phyloP scores from a whole-genome alignment of 2,888 invertebrate species.

The Mythimna vitellina region DNA sequence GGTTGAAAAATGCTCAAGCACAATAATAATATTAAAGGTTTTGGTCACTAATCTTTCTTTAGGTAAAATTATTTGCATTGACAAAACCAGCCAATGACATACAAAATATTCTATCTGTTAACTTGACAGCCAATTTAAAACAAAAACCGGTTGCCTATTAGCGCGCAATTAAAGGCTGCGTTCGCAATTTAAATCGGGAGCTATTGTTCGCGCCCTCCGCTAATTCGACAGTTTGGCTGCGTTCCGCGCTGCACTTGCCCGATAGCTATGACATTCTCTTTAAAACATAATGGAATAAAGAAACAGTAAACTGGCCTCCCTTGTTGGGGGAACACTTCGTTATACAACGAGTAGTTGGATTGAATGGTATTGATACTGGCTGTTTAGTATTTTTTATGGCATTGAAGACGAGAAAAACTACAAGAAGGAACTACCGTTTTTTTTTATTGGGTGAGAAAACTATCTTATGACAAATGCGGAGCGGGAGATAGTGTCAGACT shows the following conservation, averaged over 20 bases:
- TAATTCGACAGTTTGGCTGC: slow-evolving; percentile 68
- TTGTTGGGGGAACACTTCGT: slow-evolving; percentile 84
- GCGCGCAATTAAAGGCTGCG: slow-evolving; percentile 70
- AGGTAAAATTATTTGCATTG: too few relatives aligned
- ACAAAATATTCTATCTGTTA: slow-evolving; percentile 35
- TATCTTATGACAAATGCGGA: too few relatives aligned
- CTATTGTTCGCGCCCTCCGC: slow-evolving; percentile 73
- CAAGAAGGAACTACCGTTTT: too few relatives aligned
- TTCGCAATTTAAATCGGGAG: slow-evolving; percentile 72
- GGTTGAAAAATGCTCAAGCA: too few relatives aligned
- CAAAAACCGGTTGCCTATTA: slow-evolving; percentile 68
- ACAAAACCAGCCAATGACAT: not conserved
- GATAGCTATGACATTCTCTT: slow-evolving; percentile 89
- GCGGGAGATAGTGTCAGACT: too few relatives aligned
- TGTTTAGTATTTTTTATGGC: not conserved
- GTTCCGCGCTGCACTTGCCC: slow-evolving; percentile 78
- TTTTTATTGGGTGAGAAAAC: too few relatives aligned
- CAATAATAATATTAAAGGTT: too few relatives aligned
- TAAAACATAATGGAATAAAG: slow-evolving; percentile 90
- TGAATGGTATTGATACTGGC: slow-evolving; percentile 71
- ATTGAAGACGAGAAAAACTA: not conserved
- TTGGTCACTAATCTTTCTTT: too few relatives aligned
- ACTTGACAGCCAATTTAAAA: slow-evolving; percentile 70
- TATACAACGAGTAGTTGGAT: slow-evolving; percentile 70
- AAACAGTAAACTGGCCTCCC: slow-evolving; percentile 88